Percentiles rank a stretch among this genome's conserved stretches.
Conservation (phyloP, 2,113 vertebrate species). For the Rhadina sibilatrix region DNA sequence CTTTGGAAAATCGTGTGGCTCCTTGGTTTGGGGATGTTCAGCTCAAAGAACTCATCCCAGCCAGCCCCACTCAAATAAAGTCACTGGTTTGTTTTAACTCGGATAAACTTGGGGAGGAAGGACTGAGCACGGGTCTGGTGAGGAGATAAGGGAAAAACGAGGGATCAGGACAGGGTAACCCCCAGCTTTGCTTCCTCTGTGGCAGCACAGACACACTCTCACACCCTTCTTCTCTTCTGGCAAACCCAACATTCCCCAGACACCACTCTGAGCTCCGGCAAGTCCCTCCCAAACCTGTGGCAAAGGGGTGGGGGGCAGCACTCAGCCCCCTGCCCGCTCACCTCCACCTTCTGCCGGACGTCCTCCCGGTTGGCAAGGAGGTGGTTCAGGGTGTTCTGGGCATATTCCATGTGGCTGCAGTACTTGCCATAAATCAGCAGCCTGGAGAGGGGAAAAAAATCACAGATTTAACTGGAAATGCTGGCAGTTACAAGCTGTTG, state of each 20-base stretch:
- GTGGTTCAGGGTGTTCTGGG: constrained; percentile 92
- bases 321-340: constrained; percentile 26
- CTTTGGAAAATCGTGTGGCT: neutral
- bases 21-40: neutral
- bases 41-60: neutral
- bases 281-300: neutral
- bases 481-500: neutral
- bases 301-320: neutral
- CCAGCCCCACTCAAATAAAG: neutral
- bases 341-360: constrained; percentile 92
- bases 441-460: constrained; percentile 67
- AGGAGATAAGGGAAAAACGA: neutral
- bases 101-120: neutral
- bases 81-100: neutral
- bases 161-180: too few relatives aligned
- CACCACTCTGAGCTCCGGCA: neutral
- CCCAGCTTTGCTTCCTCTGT: neutral
- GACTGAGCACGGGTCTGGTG: fast-evolving
- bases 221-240: neutral
- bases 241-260: neutral
- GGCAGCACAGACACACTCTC: neutral
- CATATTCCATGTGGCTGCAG: constrained; percentile 95
- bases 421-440: constrained; percentile 95
- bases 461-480: neutral
- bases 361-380: constrained; percentile 89